Conservation (phyloP, 2,113 vertebrate genomes). For the Limanda limanda region DNA sequence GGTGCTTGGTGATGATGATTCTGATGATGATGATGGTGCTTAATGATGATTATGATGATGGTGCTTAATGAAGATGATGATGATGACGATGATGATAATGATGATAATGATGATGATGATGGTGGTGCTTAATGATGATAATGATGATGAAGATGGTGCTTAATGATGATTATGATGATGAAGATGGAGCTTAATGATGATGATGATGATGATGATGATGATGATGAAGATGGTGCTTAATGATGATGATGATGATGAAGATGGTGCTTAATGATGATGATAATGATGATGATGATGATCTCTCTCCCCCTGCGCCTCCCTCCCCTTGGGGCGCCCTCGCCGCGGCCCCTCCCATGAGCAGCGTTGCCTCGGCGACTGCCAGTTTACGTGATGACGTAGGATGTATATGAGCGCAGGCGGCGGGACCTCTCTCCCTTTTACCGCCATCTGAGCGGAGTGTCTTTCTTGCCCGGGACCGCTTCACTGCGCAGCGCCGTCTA, state of each 20-base stretch:
- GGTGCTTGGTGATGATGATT: not conserved
- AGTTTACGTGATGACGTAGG: conserved; percentile 92
- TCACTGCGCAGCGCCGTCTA: conserved; percentile 80
- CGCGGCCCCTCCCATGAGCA: conserved; percentile 73
- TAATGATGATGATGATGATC: not conserved
- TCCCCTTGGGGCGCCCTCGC: conserved; percentile 9
- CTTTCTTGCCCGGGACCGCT: conserved; percentile 72
- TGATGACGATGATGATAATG: no score
- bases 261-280: not conserved
- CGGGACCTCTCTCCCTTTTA: conserved; percentile 91
- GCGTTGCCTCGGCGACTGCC: conserved; percentile 82
- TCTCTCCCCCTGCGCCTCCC: not conserved
- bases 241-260: not conserved
- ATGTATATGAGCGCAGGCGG: conserved; percentile 96
- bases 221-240: no score
- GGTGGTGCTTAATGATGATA: no score
- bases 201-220: no score
- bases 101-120: no score
- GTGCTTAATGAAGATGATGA: no score
- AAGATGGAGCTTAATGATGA: no score
- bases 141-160: no score
- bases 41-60: not conserved
- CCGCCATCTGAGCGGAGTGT: conserved; percentile 90
- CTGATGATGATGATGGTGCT: not conserved
- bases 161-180: no score